These are phyloP conservation scores for Mythimna pallens DNA, from an alignment of 2,888 invertebrate genomes.

Conservation along the genomic window DNA sequence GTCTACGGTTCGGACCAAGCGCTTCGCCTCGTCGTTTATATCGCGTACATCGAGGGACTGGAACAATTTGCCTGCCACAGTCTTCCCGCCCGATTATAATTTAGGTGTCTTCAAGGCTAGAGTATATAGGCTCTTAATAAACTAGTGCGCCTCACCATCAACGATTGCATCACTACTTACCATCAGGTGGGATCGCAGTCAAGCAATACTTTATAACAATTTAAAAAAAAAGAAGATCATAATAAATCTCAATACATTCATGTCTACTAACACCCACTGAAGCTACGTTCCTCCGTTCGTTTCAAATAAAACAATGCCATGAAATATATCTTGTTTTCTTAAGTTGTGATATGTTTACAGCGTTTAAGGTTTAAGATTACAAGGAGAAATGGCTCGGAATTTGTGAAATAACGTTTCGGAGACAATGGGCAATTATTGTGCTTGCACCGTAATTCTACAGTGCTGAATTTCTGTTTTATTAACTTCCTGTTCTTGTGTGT, in stretches of 20 bases:
- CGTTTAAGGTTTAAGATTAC: conserved; percentile 40
- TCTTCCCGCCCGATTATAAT: too few species aligned
- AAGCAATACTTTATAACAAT: too few species aligned
- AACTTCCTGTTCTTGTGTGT: conserved; percentile 44
- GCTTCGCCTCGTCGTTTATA: too few species aligned
- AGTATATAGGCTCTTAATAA: too few species aligned
- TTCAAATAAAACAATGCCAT: conserved; percentile 38
- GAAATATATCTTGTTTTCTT: conserved; percentile 43
- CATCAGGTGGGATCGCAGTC: too few species aligned
- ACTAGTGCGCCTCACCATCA: too few species aligned
- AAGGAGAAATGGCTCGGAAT: conserved; percentile 10
- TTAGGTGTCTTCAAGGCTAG: too few species aligned
- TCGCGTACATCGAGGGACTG: too few species aligned
- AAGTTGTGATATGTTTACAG: conserved; percentile 32
- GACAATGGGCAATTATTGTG: conserved; percentile 48
- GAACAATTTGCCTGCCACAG: too few species aligned
- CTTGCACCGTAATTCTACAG: conserved; percentile 47
- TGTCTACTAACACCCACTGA: conserved; percentile 39
- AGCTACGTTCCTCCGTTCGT: conserved; percentile 23
- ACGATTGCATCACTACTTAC: too few species aligned
- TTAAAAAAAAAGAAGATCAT: conserved; percentile 35
- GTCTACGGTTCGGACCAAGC: too few species aligned
- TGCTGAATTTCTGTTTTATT: conserved; percentile 34
- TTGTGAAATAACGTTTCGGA: conserved; percentile 26
- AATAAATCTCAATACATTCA: conserved; percentile 48